Evolutionary conservation across 2,888 invertebrate species (phyloP), one percentile per base, ranked within the genome.

Genomic region (Psococerastis gibbosa): DNA sequence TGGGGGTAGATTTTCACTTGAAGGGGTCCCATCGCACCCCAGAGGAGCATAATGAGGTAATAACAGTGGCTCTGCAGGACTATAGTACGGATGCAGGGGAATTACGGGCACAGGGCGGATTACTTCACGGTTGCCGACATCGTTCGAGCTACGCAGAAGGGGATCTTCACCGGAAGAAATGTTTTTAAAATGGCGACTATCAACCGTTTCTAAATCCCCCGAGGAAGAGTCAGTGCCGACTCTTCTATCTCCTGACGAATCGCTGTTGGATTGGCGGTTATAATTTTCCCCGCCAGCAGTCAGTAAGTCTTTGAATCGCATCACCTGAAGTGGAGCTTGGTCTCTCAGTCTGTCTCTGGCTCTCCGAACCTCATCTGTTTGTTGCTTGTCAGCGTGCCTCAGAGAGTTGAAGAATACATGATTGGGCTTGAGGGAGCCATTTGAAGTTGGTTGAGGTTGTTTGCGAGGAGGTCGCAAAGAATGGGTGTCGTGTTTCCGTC

Each of bases 11-110:
- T 38, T 17, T 22, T 38, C 38, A 20, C 38, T 38, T 16, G 9
- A 13, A n/a, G 38, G 38, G 3, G 20, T 38, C 6, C n/a, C 6
- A 38, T 38, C 38, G 38, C 38, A 42, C 41, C 47, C 49, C 22
- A 43, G 35, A 15, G 48, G 46, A 23, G 45, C 44, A 22, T 47
- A 46, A 32, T 48, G 46, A n/a, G 46, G 45, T 13, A 45, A 46
- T n/a, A 47, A 35, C 33, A 48, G 45, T 22, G 47, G 44, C 22
- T 51, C 49, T 22, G 44, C 45, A 11, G 38, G 20, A 16, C 17
- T 18, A 11, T 38, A 38, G 22, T 20, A 38, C 16, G 38, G 20
- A 16, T 38, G 38, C 5, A 38, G 13, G 18, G 38, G 38, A 5
- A 38, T 18, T 13, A 38, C 38, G 5, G 38, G 38, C 3, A 38